phyloP scores from a whole-genome alignment of 2,113 vertebrate species.

The Etia nguti region DNA sequence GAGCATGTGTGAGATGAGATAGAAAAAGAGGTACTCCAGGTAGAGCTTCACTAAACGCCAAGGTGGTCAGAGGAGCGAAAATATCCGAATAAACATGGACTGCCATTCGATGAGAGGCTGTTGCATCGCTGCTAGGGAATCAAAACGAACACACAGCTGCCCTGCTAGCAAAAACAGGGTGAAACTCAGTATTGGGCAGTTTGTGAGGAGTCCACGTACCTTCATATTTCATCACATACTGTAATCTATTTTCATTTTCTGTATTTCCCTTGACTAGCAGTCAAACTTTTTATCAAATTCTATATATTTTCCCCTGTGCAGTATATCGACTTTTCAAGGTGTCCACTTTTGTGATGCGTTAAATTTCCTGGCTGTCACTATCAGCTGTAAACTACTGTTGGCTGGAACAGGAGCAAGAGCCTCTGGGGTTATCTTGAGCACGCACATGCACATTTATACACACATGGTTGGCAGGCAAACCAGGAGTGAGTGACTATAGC shows the following conservation, averaged over 20 bases:
- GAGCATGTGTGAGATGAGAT: conserved; percentile 1
- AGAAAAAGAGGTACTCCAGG: not conserved
- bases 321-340: conserved; percentile 47
- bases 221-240: conserved; percentile 20
- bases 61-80: not conserved
- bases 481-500: conserved; percentile 52
- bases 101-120: not conserved
- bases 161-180: not conserved
- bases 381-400: conserved; percentile 52
- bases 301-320: conserved; percentile 18
- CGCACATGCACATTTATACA: conserved; percentile 3
- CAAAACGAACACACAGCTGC: not conserved
- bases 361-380: conserved; percentile 53
- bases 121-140: not conserved
- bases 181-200: not conserved
- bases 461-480: conserved; percentile 20
- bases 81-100: not conserved
- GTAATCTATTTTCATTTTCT: conserved; percentile 18
- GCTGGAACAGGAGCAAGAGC: conserved; percentile 38
- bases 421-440: conserved; percentile 49
- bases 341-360: conserved; percentile 48
- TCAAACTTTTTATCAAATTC: conserved; percentile 41
- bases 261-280: not conserved
- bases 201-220: not conserved
- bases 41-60: not conserved